Conservation (phyloP, 2,888 invertebrate species). For the Chorisops tibialis region DNA sequence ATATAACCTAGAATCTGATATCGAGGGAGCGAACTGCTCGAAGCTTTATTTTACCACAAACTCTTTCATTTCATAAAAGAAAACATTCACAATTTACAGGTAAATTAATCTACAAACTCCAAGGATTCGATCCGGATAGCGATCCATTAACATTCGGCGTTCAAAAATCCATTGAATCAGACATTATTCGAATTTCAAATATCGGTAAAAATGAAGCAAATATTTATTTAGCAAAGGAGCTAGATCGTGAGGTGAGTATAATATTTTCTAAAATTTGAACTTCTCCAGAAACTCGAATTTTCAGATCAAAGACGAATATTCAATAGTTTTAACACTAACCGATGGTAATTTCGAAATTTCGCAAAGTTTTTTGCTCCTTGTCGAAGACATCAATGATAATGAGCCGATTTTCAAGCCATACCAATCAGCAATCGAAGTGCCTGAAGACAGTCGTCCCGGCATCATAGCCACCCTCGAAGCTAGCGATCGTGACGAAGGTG, state of each 20-base stretch:
- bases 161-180: constrained; percentile 73
- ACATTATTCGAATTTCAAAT: constrained; percentile 80
- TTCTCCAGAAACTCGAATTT: constrained; percentile 38
- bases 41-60: too few relatives aligned
- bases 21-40: too few relatives aligned
- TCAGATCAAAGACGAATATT: constrained; percentile 81
- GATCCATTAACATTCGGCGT: constrained; percentile 80
- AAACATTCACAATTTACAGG: too few relatives aligned
- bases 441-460: constrained; percentile 74
- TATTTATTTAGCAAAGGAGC: constrained; percentile 80
- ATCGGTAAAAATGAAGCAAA: constrained; percentile 78
- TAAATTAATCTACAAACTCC: constrained; percentile 75
- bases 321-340: constrained; percentile 81
- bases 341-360: constrained; percentile 86
- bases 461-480: constrained; percentile 79
- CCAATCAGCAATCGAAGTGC: constrained; percentile 74
- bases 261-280: constrained; percentile 3
- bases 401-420: constrained; percentile 83
- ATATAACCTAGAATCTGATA: too few relatives aligned
- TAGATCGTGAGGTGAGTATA: constrained; percentile 80
- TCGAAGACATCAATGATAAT: constrained; percentile 91
- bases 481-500: constrained; percentile 85
- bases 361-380: constrained; percentile 80
- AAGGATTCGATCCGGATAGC: constrained; percentile 81
- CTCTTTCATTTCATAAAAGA: background rate